A percentile compares a stretch with the other conserved stretches of the same genome.
phyloP scores from a whole-genome alignment of 2,113 vertebrate genomes.

The Actenoides lindsayi region DNA sequence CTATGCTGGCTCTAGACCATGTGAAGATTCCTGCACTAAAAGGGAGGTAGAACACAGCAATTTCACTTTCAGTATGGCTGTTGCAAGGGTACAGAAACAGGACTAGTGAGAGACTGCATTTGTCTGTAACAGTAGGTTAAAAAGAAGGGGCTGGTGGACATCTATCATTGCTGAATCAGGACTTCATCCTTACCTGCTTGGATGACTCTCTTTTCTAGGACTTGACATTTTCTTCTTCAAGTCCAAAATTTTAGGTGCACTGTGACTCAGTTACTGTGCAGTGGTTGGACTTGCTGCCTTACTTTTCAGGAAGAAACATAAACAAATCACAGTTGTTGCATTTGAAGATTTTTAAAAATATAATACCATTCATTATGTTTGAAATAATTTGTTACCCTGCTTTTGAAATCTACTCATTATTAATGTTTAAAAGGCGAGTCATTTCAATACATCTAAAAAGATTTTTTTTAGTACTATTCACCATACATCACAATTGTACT shows the following conservation, averaged over 20 bases:
- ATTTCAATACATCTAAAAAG: not conserved
- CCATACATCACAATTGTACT: not conserved
- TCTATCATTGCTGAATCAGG: not conserved
- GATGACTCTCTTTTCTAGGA: not conserved
- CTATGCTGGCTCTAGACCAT: not conserved
- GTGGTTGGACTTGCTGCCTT: not conserved
- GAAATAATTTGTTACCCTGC: not conserved
- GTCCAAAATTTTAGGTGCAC: not conserved
- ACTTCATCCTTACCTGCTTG: not conserved
- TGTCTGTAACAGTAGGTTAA: fast-evolving
- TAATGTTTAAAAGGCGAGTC: not conserved
- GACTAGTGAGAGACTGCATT: not conserved
- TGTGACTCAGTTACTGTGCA: not conserved
- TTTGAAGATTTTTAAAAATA: not conserved
- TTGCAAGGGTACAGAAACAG: not conserved
- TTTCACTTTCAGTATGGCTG: not conserved
- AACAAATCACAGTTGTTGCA: not conserved
- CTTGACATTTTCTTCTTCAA: not conserved
- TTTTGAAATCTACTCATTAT: not conserved
- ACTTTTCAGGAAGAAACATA: not conserved
- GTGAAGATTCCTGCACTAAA: not conserved
- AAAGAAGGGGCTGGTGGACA: not conserved
- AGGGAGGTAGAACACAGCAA: not conserved
- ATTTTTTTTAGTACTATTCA: not conserved
- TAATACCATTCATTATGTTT: not conserved